Conservation (phyloP, 1,140 invertebrate genomes). For the Eciton burchellii region DNA sequence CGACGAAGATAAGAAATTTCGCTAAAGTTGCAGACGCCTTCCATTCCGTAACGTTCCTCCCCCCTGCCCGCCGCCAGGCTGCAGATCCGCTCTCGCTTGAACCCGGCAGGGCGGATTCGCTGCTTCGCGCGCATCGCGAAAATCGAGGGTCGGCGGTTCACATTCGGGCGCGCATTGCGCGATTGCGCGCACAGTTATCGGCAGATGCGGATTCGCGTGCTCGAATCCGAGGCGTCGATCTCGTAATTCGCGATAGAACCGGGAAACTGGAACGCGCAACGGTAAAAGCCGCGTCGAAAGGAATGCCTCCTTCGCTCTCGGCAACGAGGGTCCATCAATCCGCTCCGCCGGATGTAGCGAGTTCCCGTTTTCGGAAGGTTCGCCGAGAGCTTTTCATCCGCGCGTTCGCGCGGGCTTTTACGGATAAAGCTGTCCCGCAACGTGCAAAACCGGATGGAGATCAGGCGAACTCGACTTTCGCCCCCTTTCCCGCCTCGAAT, state of each 20-base stretch:
- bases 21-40: no score
- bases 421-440: background rate
- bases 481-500: conserved; percentile 4
- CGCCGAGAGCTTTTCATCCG: conserved; percentile 12
- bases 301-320: conserved; percentile 41
- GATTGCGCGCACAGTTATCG: conserved; percentile 66
- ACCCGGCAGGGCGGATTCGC: no score
- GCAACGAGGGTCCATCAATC: conserved; percentile 13
- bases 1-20: no score
- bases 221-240: conserved; percentile 1
- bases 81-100: no score
- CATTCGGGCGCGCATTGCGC: conserved; percentile 37
- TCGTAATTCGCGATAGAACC: conserved; percentile 66
- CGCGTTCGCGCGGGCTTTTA: background rate
- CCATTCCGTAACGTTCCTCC: no score
- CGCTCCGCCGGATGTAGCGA: conserved; percentile 11
- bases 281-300: conserved; percentile 50
- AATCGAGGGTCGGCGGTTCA: conserved; percentile 33
- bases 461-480: background rate
- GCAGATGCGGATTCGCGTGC: conserved; percentile 24
- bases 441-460: background rate
- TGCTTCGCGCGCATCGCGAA: background rate
- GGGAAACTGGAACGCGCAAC: conserved; percentile 65
- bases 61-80: no score
- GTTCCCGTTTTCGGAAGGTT: conserved; percentile 44